A percentile compares a stretch with the other conserved stretches of the same genome.
Conservation (phyloP, 1,140 invertebrate species). For the Phenacoccus solenopsis region DNA sequence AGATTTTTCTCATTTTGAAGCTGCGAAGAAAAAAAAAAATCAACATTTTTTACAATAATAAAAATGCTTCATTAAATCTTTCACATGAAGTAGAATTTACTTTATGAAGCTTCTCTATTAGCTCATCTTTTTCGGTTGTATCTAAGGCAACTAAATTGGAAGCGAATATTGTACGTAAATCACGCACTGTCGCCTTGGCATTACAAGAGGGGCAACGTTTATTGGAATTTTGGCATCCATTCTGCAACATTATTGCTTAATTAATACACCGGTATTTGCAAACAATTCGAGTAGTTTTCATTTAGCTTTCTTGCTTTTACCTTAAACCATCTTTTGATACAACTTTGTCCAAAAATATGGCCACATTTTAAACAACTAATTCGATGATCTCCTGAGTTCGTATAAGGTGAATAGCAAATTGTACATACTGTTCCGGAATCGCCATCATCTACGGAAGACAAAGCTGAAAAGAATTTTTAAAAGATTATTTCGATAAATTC, state of each 20-base stretch:
- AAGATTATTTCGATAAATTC: too few species aligned
- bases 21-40: background rate
- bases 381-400: conserved; percentile 69
- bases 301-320: conserved; percentile 20
- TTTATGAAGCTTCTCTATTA: conserved; percentile 39
- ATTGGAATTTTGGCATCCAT: background rate
- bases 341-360: conserved; percentile 75
- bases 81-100: too few species aligned
- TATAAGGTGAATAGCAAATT: conserved; percentile 79
- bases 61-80: background rate
- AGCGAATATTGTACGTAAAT: conserved; percentile 62
- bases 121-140: conserved; percentile 46
- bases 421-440: conserved; percentile 59
- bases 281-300: background rate
- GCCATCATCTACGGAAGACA: background rate
- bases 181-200: conserved; percentile 51
- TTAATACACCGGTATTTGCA: background rate
- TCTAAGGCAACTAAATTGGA: conserved; percentile 48
- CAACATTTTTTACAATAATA: background rate
- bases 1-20: background rate
- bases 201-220: conserved; percentile 75
- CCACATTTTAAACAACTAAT: conserved; percentile 74
- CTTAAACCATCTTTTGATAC: conserved; percentile 67
- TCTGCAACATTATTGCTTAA: background rate
- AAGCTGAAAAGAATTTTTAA: too few species aligned